Base-by-base conservation (phyloP, 2,888 invertebrate genomes). In the Aelia acuminata region DNA sequence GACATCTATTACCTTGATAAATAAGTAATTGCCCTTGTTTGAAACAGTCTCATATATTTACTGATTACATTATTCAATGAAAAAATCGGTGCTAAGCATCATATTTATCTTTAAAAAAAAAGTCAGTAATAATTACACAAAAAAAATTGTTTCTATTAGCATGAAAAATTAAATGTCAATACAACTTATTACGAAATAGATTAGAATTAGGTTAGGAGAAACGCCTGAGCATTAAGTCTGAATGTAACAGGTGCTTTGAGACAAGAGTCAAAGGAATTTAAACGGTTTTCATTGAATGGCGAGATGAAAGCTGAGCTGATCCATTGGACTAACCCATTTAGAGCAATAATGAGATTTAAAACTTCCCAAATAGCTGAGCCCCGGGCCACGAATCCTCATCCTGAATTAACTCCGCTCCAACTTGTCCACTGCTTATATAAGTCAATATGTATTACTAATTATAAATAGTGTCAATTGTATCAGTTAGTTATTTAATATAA, bases 341-440 rank as follows among this genome's bases (percentile, higher is more conserved):
- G 31, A 70, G 63, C 31, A 70, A 70, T 70, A 70, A 70, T 70
- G 31, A 70, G 63, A 70, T 70, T 70, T 70, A 70, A 70, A 70
- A 70, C 31, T 70, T 70, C 63, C 63, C 63, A 70, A 70, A 70
- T 70, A 70, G 63, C 63, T 70, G 18, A 35, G 18, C 20, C 31
- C 20, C 20, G 18, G 7, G 31, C 20, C 43, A 7, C 35, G 18
- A 35, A 35, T 70, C 18, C 35, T 26, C 63, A 35, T 70, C 18
- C 63, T 35, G 31, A 35, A 70, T 70, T 70, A 70, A 70, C 63
- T 63, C 31, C 18, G 4, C 5, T 70, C 35, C 35, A 70, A 70
- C 63, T 70, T 70, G 63, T 70, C 31, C 35, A 70, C 35, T 70
- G 31, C 7, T 35, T 70, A 35, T 18, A 70, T 35, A 35, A 7